Evolutionary conservation across 2,888 invertebrate genomes (phyloP).

Genomic region (Sepiola atlantica): DNA sequence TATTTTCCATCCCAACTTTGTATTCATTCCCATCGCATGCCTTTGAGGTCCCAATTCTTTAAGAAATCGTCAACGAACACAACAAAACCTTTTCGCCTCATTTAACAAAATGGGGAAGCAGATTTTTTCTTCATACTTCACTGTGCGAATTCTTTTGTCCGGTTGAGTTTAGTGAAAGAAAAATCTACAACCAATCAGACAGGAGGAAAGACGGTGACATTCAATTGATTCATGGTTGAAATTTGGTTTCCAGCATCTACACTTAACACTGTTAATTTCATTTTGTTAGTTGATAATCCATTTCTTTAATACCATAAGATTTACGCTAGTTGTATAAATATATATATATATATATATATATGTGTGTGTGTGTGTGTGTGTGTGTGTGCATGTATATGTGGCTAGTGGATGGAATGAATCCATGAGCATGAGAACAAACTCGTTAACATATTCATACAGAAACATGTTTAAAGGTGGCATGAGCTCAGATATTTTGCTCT

Average conservation of each 20-base stretch:
- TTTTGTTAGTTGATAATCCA: background rate
- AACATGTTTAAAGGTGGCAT: no score
- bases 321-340: background rate
- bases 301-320: background rate
- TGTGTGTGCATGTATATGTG: no score
- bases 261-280: background rate
- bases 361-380: background rate
- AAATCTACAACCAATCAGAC: background rate
- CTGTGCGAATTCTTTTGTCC: background rate
- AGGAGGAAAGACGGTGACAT: background rate
- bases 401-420: no score
- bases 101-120: background rate
- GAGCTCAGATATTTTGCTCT: no score
- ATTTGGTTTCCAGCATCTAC: background rate
- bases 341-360: background rate
- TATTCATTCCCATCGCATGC: background rate
- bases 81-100: background rate
- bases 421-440: no score
- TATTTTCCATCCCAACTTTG: background rate
- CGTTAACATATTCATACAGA: no score
- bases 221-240: background rate
- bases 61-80: background rate
- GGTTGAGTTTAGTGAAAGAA: background rate
- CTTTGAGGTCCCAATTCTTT: background rate
- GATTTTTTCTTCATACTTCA: background rate